phyloP scores from a whole-genome alignment of 2,113 vertebrate genomes.

The Indicator indicator region DNA sequence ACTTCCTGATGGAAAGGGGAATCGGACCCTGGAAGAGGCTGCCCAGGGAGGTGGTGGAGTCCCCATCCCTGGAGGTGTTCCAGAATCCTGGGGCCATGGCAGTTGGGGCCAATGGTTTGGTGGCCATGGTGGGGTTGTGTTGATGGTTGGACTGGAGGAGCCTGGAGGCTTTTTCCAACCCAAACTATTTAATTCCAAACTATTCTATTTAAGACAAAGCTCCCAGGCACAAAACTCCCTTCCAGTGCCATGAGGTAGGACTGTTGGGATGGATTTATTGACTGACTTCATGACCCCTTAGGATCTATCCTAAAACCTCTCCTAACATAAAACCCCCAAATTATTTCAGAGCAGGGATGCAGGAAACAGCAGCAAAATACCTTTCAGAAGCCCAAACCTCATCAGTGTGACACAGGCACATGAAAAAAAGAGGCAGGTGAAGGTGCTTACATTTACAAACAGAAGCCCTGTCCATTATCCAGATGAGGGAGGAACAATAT shows the following conservation, averaged over 20 bases:
- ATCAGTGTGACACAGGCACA: neutral
- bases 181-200: too few species aligned
- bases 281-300: neutral
- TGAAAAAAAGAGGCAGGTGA: neutral
- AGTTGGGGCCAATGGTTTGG: too few species aligned
- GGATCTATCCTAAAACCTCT: neutral
- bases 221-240: neutral
- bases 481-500: slow-evolving; percentile 96
- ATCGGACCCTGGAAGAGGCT: too few species aligned
- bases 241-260: neutral
- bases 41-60: too few species aligned
- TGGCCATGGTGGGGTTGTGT: too few species aligned
- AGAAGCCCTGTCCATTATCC: slow-evolving; percentile 98
- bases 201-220: neutral
- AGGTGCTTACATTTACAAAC: slow-evolving; percentile 93
- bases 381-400: neutral
- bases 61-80: too few species aligned
- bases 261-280: neutral
- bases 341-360: neutral
- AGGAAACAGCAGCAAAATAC: neutral
- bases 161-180: too few species aligned
- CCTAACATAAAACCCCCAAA: neutral
- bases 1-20: too few species aligned
- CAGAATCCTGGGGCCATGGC: too few species aligned
- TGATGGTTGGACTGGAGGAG: too few species aligned